These are phyloP conservation scores for Magallana ariakensis DNA, from an alignment of 1,140 invertebrate species.

Conservation along the genomic window DNA sequence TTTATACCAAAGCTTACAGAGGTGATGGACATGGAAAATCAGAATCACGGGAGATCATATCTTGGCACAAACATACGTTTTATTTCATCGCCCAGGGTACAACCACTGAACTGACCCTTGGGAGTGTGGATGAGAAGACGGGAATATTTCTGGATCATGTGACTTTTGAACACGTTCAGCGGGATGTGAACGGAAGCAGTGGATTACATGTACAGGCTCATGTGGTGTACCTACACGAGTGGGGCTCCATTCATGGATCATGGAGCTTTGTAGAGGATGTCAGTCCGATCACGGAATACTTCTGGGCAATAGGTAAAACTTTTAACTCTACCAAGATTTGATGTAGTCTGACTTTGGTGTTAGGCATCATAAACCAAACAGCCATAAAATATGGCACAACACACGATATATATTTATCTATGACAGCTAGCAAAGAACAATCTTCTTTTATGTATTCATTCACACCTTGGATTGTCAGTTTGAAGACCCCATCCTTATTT, in stretches of 20 bases:
- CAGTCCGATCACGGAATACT: constrained; percentile 62
- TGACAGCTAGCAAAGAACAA: too few species aligned
- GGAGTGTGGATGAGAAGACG: constrained; percentile 46
- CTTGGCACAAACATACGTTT: constrained; percentile 64
- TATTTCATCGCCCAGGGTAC: constrained; percentile 47
- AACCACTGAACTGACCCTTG: constrained; percentile 14
- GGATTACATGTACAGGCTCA: constrained; percentile 51
- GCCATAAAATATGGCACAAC: too few species aligned
- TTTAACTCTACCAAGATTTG: too few species aligned
- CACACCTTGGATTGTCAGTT: too few species aligned
- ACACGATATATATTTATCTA: too few species aligned
- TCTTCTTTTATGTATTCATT: too few species aligned
- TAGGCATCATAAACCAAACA: too few species aligned
- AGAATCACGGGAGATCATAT: constrained; percentile 36
- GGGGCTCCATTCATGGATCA: constrained; percentile 62
- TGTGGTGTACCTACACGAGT: constrained; percentile 61
- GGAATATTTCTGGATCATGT: constrained; percentile 54
- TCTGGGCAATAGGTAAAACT: constrained; percentile 65
- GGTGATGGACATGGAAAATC: constrained; percentile 39
- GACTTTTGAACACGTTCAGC: constrained; percentile 47
- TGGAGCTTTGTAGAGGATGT: constrained; percentile 63
- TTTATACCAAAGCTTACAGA: constrained; percentile 57
- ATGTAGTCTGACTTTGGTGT: too few species aligned
- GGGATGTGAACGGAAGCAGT: neutral
- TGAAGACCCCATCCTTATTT: too few species aligned